Conservation (phyloP, 2,797 vertebrate species). For the Myiotriccus ornatus region DNA sequence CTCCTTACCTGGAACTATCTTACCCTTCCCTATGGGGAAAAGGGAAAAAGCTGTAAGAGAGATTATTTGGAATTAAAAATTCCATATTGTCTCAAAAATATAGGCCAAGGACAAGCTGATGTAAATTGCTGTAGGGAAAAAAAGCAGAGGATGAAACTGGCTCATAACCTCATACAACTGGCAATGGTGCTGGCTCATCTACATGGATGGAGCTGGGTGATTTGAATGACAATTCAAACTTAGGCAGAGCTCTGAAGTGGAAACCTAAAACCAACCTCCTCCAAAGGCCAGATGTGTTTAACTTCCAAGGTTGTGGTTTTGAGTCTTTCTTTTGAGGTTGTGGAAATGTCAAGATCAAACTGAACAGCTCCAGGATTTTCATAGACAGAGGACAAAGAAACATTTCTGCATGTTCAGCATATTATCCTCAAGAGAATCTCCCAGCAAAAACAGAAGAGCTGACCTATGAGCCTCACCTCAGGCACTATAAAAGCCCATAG, state of each 20-base stretch:
- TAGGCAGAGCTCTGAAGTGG: not conserved
- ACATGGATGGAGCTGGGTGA: not conserved
- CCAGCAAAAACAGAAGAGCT: not conserved
- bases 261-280: not conserved
- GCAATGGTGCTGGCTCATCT: not conserved
- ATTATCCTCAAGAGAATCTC: not conserved
- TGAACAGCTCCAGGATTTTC: not conserved
- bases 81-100: not conserved
- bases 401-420: rapidly evolving
- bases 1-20: not conserved
- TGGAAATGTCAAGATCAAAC: not conserved
- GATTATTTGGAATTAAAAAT: not conserved
- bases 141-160: not conserved
- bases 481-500: not conserved
- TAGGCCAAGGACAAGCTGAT: not conserved
- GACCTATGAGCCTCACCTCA: not conserved
- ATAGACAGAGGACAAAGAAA: not conserved
- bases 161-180: not conserved
- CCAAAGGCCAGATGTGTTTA: not conserved
- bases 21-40: rapidly evolving
- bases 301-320: not conserved
- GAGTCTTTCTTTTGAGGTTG: not conserved
- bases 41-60: not conserved
- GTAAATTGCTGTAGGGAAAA: not conserved
- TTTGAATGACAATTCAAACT: slow-evolving; percentile 1